phyloP scores from a whole-genome alignment of 2,113 vertebrate genomes.

The Ellobius talpinus region DNA sequence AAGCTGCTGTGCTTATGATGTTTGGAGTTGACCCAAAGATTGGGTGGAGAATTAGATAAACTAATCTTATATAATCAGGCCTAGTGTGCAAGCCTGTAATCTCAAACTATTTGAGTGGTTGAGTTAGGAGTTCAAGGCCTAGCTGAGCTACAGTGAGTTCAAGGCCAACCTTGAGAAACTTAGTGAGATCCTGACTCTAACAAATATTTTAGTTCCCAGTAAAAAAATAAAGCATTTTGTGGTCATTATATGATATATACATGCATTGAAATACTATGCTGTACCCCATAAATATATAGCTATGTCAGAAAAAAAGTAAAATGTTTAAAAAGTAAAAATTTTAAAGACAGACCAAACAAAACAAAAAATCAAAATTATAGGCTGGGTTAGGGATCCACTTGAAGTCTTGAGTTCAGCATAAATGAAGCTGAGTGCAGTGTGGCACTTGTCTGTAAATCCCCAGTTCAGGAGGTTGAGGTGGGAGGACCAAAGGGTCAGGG shows the following conservation, averaged over 20 bases:
- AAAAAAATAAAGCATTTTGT: not conserved
- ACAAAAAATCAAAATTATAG: not conserved
- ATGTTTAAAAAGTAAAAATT: not conserved
- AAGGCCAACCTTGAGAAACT: not conserved
- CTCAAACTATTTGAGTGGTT: not conserved
- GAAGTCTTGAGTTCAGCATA: not conserved
- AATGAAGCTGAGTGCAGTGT: too few relatives aligned
- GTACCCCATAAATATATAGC: not conserved
- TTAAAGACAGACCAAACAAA: not conserved
- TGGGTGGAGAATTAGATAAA: not conserved
- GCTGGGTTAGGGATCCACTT: not conserved
- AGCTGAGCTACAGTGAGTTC: not conserved
- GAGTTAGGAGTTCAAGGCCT: too few relatives aligned
- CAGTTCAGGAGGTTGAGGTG: not conserved
- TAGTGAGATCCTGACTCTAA: not conserved
- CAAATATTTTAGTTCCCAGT: not conserved
- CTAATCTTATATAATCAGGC: conserved; percentile 14
- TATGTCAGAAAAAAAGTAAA: not conserved
- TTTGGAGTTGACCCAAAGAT: not conserved
- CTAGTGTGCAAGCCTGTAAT: not conserved
- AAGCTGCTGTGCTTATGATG: not conserved
- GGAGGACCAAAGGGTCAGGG: not conserved
- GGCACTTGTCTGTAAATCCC: not conserved
- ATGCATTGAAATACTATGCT: not conserved
- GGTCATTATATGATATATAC: not conserved